Percentiles rank a stretch among this genome's conserved stretches.
phyloP scores from a whole-genome alignment of 2,797 vertebrate species.

The Enteromius treurensis region DNA sequence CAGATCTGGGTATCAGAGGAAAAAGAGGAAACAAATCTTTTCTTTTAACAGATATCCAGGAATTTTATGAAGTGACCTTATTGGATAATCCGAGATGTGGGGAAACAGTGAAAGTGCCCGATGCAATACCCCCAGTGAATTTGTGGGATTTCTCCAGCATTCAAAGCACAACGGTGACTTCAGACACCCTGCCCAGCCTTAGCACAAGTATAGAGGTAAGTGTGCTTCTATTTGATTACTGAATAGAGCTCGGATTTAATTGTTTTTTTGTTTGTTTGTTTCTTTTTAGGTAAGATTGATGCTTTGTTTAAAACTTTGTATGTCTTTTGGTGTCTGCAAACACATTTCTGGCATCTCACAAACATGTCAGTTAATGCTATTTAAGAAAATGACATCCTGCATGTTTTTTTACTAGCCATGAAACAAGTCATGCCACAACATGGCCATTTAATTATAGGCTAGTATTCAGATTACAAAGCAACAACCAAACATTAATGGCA shows the following conservation, averaged over 20 bases:
- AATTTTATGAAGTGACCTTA: constrained; percentile 99
- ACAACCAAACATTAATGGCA: constrained; percentile 1
- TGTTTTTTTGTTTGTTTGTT: neutral
- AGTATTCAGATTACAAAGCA: neutral
- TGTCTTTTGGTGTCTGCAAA: neutral
- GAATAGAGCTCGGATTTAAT: neutral
- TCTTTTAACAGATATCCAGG: constrained; percentile 90
- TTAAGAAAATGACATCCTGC: neutral
- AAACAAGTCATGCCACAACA: neutral
- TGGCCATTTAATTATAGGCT: neutral
- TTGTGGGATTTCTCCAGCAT: constrained; percentile 95
- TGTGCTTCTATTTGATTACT: neutral
- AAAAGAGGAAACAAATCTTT: neutral
- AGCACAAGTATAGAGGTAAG: constrained; percentile 92
- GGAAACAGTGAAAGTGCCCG: constrained; percentile 80
- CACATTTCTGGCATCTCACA: neutral
- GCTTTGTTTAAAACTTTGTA: neutral
- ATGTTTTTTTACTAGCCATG: neutral
- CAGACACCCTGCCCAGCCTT: constrained; percentile 91
- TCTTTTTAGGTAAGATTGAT: neutral
- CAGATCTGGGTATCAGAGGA: neutral
- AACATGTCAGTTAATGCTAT: neutral
- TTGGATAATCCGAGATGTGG: constrained; percentile 89
- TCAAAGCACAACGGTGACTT: constrained; percentile 89
- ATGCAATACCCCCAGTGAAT: constrained; percentile 83